Evolutionary conservation across 2,888 invertebrate genomes (phyloP).

Genomic region (Ectemnius lituratus): DNA sequence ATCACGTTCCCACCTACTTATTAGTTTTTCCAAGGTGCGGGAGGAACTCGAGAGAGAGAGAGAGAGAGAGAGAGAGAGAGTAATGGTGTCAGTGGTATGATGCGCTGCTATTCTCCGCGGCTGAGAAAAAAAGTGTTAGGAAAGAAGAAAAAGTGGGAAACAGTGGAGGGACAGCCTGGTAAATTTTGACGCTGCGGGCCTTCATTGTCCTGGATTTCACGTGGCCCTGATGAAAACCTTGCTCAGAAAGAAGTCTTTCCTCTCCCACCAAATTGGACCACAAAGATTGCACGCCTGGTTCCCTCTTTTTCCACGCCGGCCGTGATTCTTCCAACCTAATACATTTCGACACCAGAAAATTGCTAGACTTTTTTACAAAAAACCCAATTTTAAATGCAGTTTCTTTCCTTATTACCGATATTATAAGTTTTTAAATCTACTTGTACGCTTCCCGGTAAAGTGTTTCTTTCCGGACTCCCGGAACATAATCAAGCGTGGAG

Average conservation of each 20-base stretch:
- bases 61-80: conserved; percentile 40
- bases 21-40: conserved; percentile 71
- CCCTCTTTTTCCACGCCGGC: conserved; percentile 19
- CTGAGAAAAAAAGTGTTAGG: conserved; percentile 19
- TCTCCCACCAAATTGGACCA: conserved; percentile 57
- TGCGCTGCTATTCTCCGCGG: conserved; percentile 34
- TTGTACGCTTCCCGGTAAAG: conserved; percentile 9
- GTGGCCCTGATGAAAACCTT: conserved; percentile 57
- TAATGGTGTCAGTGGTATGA: conserved; percentile 73
- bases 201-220: conserved; percentile 61
- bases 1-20: conserved; percentile 75
- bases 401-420: neutral
- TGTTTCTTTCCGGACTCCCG: too few relatives aligned
- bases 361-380: neutral
- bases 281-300: conserved; percentile 51
- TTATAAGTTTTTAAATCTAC: too few relatives aligned
- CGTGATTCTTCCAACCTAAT: conserved; percentile 22
- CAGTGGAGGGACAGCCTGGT: conserved; percentile 35
- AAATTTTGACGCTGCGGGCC: conserved; percentile 52
- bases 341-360: neutral
- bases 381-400: neutral
- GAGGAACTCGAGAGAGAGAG: conserved; percentile 73
- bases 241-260: conserved; percentile 58
- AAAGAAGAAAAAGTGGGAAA: conserved; percentile 27
- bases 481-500: too few relatives aligned